Percentiles rank a stretch among this genome's conserved stretches.
phyloP scores from a whole-genome alignment of 2,888 invertebrate genomes.

The Ceraclea dissimilis region DNA sequence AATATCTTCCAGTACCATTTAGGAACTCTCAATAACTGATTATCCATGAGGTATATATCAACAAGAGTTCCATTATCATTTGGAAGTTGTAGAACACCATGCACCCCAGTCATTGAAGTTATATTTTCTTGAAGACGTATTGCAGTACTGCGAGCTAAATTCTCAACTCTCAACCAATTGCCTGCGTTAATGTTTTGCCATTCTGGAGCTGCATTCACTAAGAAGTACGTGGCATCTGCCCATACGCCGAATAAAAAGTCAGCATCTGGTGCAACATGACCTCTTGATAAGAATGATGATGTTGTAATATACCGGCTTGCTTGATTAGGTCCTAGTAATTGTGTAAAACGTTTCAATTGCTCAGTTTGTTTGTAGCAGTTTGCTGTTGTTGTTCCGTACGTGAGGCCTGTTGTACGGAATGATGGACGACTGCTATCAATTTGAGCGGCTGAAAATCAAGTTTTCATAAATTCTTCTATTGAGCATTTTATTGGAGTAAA shows the following conservation, averaged over 20 bases:
- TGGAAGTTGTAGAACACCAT: conserved; percentile 34
- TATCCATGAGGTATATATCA: conserved; percentile 34
- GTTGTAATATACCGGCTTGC: conserved; percentile 32
- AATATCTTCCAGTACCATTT: conserved; percentile 41
- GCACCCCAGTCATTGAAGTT: conserved; percentile 36
- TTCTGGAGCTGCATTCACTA: conserved; percentile 40
- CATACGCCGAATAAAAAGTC: conserved; percentile 40
- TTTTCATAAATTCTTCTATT: background rate
- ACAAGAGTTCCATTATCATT: conserved; percentile 30
- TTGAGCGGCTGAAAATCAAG: conserved; percentile 17
- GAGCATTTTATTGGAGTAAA: background rate
- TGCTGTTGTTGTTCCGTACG: conserved; percentile 10
- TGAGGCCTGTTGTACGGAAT: conserved; percentile 16
- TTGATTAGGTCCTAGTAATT: conserved; percentile 30
- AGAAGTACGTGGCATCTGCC: conserved; percentile 41
- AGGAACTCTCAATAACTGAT: conserved; percentile 35
- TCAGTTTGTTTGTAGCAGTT: conserved; percentile 17
- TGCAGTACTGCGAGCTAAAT: conserved; percentile 33
- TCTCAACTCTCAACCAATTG: conserved; percentile 41
- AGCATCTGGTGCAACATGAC: conserved; percentile 42
- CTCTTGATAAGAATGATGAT: conserved; percentile 35
- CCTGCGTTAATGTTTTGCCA: conserved; percentile 42
- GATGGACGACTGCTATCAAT: conserved; percentile 9
- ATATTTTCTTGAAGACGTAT: conserved; percentile 30
- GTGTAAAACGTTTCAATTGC: conserved; percentile 29